Base-by-base conservation (phyloP, 2,888 invertebrate genomes). In the Euzetes globulus region DNA sequence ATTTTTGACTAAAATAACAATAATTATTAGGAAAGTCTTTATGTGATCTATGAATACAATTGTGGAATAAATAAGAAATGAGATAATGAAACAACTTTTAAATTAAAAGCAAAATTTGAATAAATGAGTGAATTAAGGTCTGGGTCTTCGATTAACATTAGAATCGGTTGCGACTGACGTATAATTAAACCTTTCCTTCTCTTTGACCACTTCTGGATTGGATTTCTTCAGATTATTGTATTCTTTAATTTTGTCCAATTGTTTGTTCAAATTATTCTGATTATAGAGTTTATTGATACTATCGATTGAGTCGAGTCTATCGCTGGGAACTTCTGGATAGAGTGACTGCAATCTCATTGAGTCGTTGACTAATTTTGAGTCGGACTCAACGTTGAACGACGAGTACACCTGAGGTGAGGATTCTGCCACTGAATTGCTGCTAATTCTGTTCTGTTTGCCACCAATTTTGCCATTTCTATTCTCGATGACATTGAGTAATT, bases 391-490 rank as follows among this genome's bases (percentile, higher is more conserved):
- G 15, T 1, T 22, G 25, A 41, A 47, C 4, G 47, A 47, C 9
- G 70, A 47, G 70, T 70, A 70, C 15, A 47, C 47, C 22, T 70
- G 70, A 70, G 70, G 70, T 13, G 47, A 70, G 17, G 11, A 19
- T 1, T 45, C 70, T 2, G 27, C 22, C 63, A 33, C 29, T 7
- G 70, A 25, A 47, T 45, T 25, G 13, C 70, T 15, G 9, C 45
- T 70, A 3, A 70, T 47, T 70, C 47, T 45, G 47, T 70, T 70
- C 19, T 22, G 45, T 27, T 70, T 70, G 19, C 1, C 27, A 41
- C 22, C 22, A 19, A 47, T 41, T 27, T 70, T 70, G 1, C 27
- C 45, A 25, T 70, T 70, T 25, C 70, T 70, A 25, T 70, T 70
- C 17, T 70, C 70, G 0, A 70, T 15, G 4, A 47, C 11, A 70